A percentile compares a stretch with the other conserved stretches of the same genome.
Evolutionary conservation across 2,888 invertebrate species (phyloP).

Genomic region (Parnassius glacialis): DNA sequence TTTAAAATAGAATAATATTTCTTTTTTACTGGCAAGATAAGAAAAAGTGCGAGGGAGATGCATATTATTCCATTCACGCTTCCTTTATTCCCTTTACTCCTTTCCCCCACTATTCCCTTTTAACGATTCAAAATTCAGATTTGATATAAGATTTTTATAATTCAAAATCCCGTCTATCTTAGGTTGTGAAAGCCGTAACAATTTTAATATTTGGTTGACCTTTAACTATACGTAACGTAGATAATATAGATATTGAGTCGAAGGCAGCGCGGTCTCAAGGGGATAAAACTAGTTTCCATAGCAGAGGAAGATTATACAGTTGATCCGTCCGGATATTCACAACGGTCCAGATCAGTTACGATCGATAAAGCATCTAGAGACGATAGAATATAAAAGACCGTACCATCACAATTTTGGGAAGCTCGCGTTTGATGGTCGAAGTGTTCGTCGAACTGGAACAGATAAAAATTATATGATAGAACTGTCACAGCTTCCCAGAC

Average conservation of each 20-base stretch:
- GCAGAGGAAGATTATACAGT: conserved; percentile 15
- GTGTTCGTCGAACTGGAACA: conserved; percentile 7
- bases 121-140: background rate
- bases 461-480: conserved; percentile 2
- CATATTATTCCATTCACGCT: no score
- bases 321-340: background rate
- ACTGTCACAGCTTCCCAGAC: background rate
- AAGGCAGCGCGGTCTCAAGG: background rate
- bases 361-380: background rate
- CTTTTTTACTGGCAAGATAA: no score
- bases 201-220: conserved; percentile 6
- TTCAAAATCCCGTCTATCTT: background rate
- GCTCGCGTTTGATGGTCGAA: background rate
- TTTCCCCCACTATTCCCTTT: no score
- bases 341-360: background rate
- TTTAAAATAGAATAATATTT: no score
- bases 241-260: background rate
- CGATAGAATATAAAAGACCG: background rate
- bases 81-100: no score
- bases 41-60: no score
- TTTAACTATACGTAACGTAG: conserved; percentile 1
- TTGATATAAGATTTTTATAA: background rate
- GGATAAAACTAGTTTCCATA: conserved; percentile 14
- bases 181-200: background rate
- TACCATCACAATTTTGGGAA: background rate